A percentile compares a stretch with the other conserved stretches of the same genome.
These are phyloP conservation scores for Xiphydria camelus DNA, from an alignment of 2,888 invertebrate species.

Conservation along the genomic window DNA sequence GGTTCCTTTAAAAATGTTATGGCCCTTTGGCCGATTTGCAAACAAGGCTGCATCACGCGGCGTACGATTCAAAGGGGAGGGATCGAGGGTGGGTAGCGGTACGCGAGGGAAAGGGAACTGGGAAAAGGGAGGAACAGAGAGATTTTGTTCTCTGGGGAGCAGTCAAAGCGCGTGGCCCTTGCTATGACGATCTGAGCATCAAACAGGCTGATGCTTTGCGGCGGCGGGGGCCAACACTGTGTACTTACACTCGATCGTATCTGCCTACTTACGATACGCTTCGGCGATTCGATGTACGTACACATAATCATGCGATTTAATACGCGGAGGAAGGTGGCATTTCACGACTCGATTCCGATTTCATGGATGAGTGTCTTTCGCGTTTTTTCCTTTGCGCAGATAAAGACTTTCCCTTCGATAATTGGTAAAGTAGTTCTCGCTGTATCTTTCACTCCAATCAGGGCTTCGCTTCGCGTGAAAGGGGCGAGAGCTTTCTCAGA, in stretches of 20 bases:
- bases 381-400: too few relatives aligned
- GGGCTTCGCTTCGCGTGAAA: too few relatives aligned
- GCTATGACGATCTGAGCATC: conserved; percentile 53
- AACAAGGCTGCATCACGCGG: conserved; percentile 39
- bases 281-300: conserved; percentile 39
- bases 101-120: background rate
- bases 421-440: too few relatives aligned
- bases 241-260: conserved; percentile 25
- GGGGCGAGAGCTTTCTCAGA: too few relatives aligned
- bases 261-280: conserved; percentile 39
- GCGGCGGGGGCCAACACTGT: conserved; percentile 28
- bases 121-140: conserved; percentile 41
- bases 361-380: too few relatives aligned
- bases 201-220: conserved; percentile 48
- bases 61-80: conserved; percentile 29
- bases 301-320: conserved; percentile 44
- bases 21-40: conserved; percentile 48
- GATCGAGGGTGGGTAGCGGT: conserved; percentile 6
- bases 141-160: conserved; percentile 56
- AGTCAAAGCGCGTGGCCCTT: conserved; percentile 55
- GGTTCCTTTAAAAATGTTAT: conserved; percentile 33
- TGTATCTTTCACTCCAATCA: too few relatives aligned
- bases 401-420: too few relatives aligned
- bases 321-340: too few relatives aligned
- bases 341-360: too few relatives aligned